Conservation (phyloP, 2,113 vertebrate species). For the Pseudorectes ferrugineus region DNA sequence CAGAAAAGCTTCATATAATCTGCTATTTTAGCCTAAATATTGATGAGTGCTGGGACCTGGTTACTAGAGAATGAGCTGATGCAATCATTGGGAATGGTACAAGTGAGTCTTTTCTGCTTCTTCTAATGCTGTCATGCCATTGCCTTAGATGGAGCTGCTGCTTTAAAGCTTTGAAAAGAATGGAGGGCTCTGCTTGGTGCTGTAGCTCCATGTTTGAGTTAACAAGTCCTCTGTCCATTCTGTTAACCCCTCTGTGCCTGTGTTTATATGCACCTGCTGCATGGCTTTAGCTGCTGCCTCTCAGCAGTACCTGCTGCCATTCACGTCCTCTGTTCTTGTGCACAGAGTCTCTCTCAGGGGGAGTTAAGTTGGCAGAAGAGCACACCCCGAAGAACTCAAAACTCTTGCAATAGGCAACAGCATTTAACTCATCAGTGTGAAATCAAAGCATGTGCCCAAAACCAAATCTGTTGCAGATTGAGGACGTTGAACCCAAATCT, state of each 20-base stretch:
- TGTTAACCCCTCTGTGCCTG: neutral
- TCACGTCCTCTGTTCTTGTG: neutral
- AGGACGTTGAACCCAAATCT: neutral
- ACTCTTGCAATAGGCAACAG: neutral
- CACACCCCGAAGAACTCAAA: neutral
- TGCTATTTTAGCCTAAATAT: neutral
- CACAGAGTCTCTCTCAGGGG: neutral
- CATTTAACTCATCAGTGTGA: neutral
- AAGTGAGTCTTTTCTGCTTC: neutral
- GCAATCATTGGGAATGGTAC: neutral
- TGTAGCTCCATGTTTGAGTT: neutral
- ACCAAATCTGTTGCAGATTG: neutral
- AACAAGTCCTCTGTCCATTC: neutral
- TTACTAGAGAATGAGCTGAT: neutral
- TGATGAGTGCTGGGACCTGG: neutral
- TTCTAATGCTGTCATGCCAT: neutral
- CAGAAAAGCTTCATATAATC: neutral
- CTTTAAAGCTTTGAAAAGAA: neutral
- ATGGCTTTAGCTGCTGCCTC: neutral
- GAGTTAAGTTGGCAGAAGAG: neutral
- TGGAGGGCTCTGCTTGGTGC: neutral
- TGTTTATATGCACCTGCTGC: neutral
- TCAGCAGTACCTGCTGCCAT: neutral
- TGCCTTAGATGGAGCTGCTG: neutral
- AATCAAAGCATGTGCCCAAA: neutral